Evolutionary conservation across 2,113 vertebrate species (phyloP).

Genomic region (Gopherus flavomarginatus): DNA sequence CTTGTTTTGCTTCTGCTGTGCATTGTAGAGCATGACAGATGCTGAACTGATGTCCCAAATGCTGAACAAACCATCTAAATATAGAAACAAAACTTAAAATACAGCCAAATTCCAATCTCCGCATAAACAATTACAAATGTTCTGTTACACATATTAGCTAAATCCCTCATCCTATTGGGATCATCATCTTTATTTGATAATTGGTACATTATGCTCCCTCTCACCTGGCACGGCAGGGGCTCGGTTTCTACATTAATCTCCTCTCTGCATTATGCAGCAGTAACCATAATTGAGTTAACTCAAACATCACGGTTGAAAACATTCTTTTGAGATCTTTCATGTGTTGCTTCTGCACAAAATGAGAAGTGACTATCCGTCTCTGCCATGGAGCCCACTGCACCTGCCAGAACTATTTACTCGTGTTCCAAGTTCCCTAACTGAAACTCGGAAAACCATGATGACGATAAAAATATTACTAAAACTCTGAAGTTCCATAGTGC

Average conservation of each 20-base stretch:
- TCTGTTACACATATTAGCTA: background rate
- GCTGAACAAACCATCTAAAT: slow-evolving; percentile 3
- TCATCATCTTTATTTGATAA: slow-evolving; percentile 11
- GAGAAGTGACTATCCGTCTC: background rate
- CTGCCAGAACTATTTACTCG: background rate
- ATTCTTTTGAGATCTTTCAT: background rate
- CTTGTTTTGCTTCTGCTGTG: background rate
- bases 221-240: slow-evolving; percentile 10
- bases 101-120: background rate
- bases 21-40: background rate
- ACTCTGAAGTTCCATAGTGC: background rate
- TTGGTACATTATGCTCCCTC: background rate
- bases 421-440: slow-evolving; percentile 10
- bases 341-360: slow-evolving; percentile 6
- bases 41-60: background rate
- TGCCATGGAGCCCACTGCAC: background rate
- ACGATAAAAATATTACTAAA: background rate
- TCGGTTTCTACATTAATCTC: slow-evolving; percentile 43
- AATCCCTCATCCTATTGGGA: slow-evolving; percentile 15
- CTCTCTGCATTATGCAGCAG: slow-evolving; percentile 8
- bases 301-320: slow-evolving; percentile 10
- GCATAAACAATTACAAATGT: slow-evolving; percentile 22
- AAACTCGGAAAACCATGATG: background rate
- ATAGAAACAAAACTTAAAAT: background rate
- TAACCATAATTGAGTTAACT: slow-evolving; percentile 39